These are phyloP conservation scores for Osmerus mordax DNA, from an alignment of 2,113 vertebrate genomes.

Conservation along the genomic window DNA sequence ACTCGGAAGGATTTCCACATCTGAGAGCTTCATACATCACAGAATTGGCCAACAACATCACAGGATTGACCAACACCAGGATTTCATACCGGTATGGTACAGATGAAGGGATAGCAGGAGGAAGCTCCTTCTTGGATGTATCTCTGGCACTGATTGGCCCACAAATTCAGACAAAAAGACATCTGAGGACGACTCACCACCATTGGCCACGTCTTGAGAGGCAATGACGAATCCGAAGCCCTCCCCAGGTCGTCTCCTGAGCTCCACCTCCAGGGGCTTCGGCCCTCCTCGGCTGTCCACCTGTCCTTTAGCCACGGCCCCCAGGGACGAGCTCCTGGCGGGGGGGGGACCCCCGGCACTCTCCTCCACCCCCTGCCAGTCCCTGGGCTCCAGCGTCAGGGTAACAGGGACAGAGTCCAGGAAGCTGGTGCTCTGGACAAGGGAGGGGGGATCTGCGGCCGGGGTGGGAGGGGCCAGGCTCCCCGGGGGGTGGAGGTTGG, in stretches of 20 bases:
- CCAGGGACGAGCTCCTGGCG: neutral
- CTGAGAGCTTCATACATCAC: too few relatives aligned
- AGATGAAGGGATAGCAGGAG: too few relatives aligned
- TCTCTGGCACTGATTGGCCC: too few relatives aligned
- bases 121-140: too few relatives aligned
- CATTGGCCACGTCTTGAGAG: slow-evolving; percentile 71
- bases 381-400: slow-evolving; percentile 75
- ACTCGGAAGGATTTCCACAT: too few relatives aligned
- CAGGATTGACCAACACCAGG: too few relatives aligned
- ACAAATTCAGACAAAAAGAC: too few relatives aligned
- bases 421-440: slow-evolving; percentile 80
- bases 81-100: too few relatives aligned
- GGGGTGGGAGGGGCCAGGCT: slow-evolving; percentile 51
- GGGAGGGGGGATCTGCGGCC: slow-evolving; percentile 38
- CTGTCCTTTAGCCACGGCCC: slow-evolving; percentile 30
- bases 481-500: slow-evolving; percentile 45
- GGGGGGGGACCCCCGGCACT: slow-evolving; percentile 1
- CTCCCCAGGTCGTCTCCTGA: slow-evolving; percentile 70
- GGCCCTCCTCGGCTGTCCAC: slow-evolving; percentile 27
- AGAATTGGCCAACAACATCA: too few relatives aligned
- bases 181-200: slow-evolving; percentile 52
- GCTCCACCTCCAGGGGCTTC: slow-evolving; percentile 65
- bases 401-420: slow-evolving; percentile 76
- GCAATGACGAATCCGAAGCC: slow-evolving; percentile 78
- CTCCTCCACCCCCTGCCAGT: slow-evolving; percentile 72